phyloP scores from a whole-genome alignment of 2,797 vertebrate genomes.

The Enteromius thamalakanensis region DNA sequence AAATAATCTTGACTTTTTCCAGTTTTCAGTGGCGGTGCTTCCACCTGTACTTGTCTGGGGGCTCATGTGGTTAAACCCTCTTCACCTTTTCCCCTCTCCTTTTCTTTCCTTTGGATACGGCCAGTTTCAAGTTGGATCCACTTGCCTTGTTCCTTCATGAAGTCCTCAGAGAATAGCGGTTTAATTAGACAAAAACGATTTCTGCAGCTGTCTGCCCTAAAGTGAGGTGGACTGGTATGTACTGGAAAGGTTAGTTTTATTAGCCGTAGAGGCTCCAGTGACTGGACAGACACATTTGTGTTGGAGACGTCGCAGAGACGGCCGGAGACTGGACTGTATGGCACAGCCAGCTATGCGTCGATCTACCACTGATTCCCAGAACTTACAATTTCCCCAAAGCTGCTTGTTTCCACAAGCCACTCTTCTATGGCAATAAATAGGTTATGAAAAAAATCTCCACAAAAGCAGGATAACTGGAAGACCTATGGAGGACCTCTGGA shows the following conservation, averaged over 20 bases:
- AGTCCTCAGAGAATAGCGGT: conserved; percentile 52
- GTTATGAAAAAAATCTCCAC: conserved; percentile 23
- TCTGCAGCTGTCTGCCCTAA: conserved; percentile 54
- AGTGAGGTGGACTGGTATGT: conserved; percentile 45
- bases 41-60: conserved; percentile 60
- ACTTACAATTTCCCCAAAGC: conserved; percentile 37
- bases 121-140: conserved; percentile 47
- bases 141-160: conserved; percentile 42
- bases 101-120: conserved; percentile 44
- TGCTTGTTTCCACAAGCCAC: conserved; percentile 6
- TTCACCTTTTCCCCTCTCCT: conserved; percentile 22
- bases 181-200: conserved; percentile 63
- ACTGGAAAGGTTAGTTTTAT: conserved; percentile 53
- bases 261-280: conserved; percentile 34
- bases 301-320: neutral
- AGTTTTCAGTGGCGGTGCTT: conserved; percentile 55
- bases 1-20: conserved; percentile 37
- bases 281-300: conserved; percentile 45
- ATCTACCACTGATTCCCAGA: conserved; percentile 48
- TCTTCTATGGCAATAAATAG: conserved; percentile 33
- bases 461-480: neutral
- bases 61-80: conserved; percentile 49
- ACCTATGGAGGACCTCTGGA: neutral
- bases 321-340: conserved; percentile 6
- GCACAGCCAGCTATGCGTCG: conserved; percentile 16